Evolutionary conservation across 2,797 vertebrate genomes (phyloP), one percentile per base, ranked within the genome.

Genomic region (Alca torda): DNA sequence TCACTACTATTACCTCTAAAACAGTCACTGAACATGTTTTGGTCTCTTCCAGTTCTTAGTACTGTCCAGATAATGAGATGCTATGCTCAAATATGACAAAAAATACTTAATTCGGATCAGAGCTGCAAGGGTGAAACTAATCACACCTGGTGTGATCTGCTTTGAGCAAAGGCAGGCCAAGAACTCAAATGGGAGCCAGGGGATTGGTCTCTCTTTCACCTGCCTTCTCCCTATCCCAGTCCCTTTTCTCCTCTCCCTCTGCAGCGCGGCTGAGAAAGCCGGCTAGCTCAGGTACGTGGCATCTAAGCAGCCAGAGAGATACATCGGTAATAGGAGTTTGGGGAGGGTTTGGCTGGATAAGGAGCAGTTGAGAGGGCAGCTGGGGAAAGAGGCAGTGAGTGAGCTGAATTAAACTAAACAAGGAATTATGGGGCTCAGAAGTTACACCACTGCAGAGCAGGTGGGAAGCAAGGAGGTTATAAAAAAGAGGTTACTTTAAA

Each of bases 201-300:
- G 46, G 69, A 67, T 63, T 67, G 35, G 41, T 54, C 7, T 68
- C 15, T 72, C 35, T 77, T 73, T 63, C 41, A 53, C 41, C 15
- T 89, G 39, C 39, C 48, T 85, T 79, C 31, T 72, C 41, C 14
- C 4, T 37, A 12, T 65, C 45, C 23, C 23, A 5, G 25, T 60
- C 6, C 6, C 21, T 76, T 90, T 79, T 77, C 31, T 63, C 23
- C 10, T 83, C 10, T 72, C 23, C 51, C 6, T 84, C 37, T 15
- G 6, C 21, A n/a, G 7, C 0, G 0, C 0, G 0, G 10, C 50
- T 45, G 73, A 75, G n/a, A 60, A 96, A 81, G 33, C 19, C 1
- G 0, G 13, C 8, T 63, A 51, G 20, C 30, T 82, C 53, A 74
- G 46, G 50, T 68, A 61, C 4, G 1, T 1, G 7, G 21, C 39